Conservation (phyloP, 2,113 vertebrate genomes). For the Misgurnus mizolepis region DNA sequence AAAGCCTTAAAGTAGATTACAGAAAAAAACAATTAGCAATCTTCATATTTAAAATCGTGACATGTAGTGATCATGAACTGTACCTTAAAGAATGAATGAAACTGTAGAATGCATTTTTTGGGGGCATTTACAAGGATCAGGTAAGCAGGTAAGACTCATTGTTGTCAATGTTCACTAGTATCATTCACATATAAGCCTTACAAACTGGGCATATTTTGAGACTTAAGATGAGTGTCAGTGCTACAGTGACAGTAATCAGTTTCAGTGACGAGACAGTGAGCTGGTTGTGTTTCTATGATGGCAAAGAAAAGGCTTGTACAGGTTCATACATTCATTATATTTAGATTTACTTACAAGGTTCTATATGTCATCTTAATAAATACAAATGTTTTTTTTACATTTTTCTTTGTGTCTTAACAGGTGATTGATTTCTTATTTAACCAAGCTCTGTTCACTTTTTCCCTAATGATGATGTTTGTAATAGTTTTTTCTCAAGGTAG, state of each 20-base stretch:
- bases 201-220: neutral
- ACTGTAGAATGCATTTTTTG: neutral
- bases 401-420: neutral
- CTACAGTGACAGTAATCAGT: neutral
- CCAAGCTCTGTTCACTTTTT: neutral
- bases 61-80: neutral
- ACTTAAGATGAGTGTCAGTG: neutral
- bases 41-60: neutral
- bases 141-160: conserved; percentile 11
- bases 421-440: too few relatives aligned
- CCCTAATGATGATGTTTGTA: neutral
- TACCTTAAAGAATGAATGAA: neutral
- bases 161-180: conserved; percentile 21
- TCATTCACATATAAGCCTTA: conserved; percentile 2
- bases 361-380: conserved; percentile 14
- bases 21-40: neutral
- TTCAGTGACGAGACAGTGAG: neutral
- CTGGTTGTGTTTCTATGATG: neutral
- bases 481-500: neutral
- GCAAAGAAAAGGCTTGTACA: conserved; percentile 19
- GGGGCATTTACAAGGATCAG: conserved; percentile 20
- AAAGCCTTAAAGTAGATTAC: neutral
- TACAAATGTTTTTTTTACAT: neutral
- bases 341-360: conserved; percentile 17
- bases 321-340: conserved; percentile 48